Evolutionary conservation across 2,888 invertebrate species (phyloP), one percentile per base, ranked within the genome.

Genomic region (Lingula anatina): DNA sequence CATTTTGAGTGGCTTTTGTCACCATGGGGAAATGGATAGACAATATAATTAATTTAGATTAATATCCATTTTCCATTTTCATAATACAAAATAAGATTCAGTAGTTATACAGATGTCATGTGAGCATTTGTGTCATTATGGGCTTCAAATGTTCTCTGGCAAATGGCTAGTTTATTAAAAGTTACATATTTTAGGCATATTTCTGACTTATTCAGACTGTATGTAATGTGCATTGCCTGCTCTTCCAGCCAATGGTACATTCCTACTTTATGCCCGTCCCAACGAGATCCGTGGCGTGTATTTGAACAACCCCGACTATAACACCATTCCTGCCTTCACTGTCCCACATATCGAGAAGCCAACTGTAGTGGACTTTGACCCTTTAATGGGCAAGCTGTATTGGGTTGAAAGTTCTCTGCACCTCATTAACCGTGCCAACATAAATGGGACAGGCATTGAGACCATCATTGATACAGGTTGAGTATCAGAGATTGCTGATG

Each of bases 281-380:
- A 65, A 65, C 49, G 69, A 71, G 49, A 87, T 93, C 60, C 83
- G 89, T 45, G 92, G 90, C 40, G 86, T 92, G 51, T 89, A 90
- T 77, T 77, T 89, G 59, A 82, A 83, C 53, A 84, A 85, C 73
- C 87, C 88, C 2, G 83, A 84, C 70, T 86, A 84, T 75, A 87
- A 86, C 71, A 86, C 88, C 38, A 88, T 90, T 62, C 90, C 92
- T 9, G 86, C 90, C 21, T 85, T 91, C 57, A 84, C 87, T 50
- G 79, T 84, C 42, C 85, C 86, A 28, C 81, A 85, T 76, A 84
- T 88, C 9, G 79, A 86, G 55, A 82, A 83, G 57, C 88, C 89
- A 7, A 81, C 83, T 45, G 83, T 85, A 60, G 79, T 91, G 50
- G 87, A 88, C 65, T 86, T 84, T 68, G 80, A 84, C 47, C 83